Percentiles rank a stretch among this genome's conserved stretches.
Conservation (phyloP, 2,797 vertebrate genomes). For the Macroramphosus scolopax region DNA sequence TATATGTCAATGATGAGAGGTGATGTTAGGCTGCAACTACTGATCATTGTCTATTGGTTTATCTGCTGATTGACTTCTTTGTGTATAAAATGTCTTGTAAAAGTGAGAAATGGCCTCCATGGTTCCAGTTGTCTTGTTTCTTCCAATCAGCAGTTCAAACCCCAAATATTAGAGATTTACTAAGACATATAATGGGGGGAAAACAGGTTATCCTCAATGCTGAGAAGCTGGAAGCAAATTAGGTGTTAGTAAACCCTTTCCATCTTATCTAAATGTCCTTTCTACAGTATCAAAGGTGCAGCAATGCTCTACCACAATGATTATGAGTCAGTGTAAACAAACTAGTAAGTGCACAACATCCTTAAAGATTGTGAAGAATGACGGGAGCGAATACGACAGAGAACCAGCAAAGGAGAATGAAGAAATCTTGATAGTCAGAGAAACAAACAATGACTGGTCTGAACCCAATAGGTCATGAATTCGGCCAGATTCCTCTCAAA, state of each 20-base stretch:
- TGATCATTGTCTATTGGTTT: neutral
- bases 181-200: neutral
- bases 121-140: neutral
- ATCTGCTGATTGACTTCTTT: neutral
- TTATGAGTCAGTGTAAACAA: slow-evolving; percentile 8
- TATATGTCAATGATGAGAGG: neutral
- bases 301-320: slow-evolving; percentile 1
- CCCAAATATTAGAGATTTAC: neutral
- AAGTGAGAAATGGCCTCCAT: neutral
- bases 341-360: slow-evolving; percentile 7
- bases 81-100: neutral
- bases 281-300: neutral
- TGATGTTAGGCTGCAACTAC: neutral
- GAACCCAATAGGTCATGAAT: slow-evolving; percentile 12
- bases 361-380: slow-evolving; percentile 7
- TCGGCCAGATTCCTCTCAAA: slow-evolving; percentile 4
- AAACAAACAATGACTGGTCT: neutral
- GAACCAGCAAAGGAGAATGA: slow-evolving; percentile 21
- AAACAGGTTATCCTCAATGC: neutral
- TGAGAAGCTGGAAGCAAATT: neutral
- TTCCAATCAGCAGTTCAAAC: neutral
- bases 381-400: slow-evolving; percentile 6
- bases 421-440: too few relatives aligned
- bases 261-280: neutral
- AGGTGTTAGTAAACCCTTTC: neutral